Base-by-base conservation (phyloP, 2,113 vertebrate species). In the Alaudala cheleensis region DNA sequence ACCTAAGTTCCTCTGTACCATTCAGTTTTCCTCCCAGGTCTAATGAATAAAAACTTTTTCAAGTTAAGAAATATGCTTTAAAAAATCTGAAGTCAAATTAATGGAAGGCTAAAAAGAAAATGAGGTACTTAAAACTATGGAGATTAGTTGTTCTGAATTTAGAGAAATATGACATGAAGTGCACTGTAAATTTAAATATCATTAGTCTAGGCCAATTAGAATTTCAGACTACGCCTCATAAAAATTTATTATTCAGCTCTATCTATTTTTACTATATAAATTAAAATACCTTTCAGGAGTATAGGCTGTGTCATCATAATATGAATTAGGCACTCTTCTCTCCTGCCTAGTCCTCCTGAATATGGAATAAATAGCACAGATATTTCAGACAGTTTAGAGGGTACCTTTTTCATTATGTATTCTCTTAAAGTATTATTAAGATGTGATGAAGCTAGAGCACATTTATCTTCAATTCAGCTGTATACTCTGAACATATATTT, bases 261-360 rank as follows among this genome's bases (percentile, higher is more conserved):
- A 93, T 90, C 87, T 95, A 95, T 58, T 96, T 96, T 92, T 93
- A 95, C 60, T 91, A 81, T 44, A 92, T 73, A 94, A 82, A 93
- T 97, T 72, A 93, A 96, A 96, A 97, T 98, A 98, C 99, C 98
- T 98, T 97, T 98, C 98, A 50, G 98, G 96, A 86, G 97, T 97
- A 94, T 98, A 98, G 40, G 97, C 97, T 72, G 98, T 98, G 94
- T 98, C 97, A 62, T 95, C 98, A 94, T 96, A 96, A 97, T 97
- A 97, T 93, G 97, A 95, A 89, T 97, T 96, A 97, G 98, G 98
- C 97, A 98, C 97, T 97, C 98, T 98, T 97, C 98, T 98, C 85
- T 97, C 96, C 95, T 97, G 97, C 95, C 98, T 92, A 94, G 91
- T 96, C 86, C 97, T 98, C 98, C 98, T 99, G 90, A 97, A 97